Evolutionary conservation across 2,113 vertebrate genomes (phyloP), one percentile per base, ranked within the genome.

Genomic region (Aspiorhynchus laticeps): DNA sequence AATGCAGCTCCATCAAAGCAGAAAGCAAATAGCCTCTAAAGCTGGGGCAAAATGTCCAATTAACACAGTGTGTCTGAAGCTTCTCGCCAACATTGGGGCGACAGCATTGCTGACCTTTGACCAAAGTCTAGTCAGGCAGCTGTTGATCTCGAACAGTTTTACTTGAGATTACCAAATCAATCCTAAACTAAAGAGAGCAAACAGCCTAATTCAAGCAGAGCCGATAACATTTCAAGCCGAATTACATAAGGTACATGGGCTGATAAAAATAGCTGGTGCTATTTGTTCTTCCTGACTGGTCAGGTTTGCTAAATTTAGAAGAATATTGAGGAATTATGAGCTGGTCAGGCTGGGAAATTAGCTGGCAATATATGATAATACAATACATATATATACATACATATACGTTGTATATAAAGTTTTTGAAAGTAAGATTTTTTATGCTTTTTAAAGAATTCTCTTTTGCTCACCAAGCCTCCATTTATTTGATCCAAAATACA

Each of bases 1-100:
- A 83, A 41, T n/a, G 81, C 26, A 51, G 46, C 73, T 84, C 80
- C 17, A 83, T 92, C 86, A 80, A 90, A 91, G 87, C 78, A 85
- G 67, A 69, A 38, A 88, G 89, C 84, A 51, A 91, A 88, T 80
- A 88, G 85, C 74, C 77, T 63, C 81, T 21, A 33, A 59, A 85
- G 83, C 84, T 83, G 65, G 26, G 41, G 24, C 4, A 51, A 33
- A 33, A 82, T 19, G 56, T 85, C 38, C 53, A 84, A 56, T 88
- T 56, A 61, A 73, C 69, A 53, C 85, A 83, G 24, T n/a, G 1
- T 14, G 87, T 53, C 46, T 65, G 7, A 26, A 63, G 79, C 85
- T 67, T 67, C 15, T 48, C 69, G 12, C 17, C 76, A 71, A 41
- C 21, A 36, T n/a, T 63, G 26, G 38, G 71, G 4, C 51, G 26